Base-by-base conservation (phyloP, 1,140 invertebrate species). In the Bombus cullumanus region DNA sequence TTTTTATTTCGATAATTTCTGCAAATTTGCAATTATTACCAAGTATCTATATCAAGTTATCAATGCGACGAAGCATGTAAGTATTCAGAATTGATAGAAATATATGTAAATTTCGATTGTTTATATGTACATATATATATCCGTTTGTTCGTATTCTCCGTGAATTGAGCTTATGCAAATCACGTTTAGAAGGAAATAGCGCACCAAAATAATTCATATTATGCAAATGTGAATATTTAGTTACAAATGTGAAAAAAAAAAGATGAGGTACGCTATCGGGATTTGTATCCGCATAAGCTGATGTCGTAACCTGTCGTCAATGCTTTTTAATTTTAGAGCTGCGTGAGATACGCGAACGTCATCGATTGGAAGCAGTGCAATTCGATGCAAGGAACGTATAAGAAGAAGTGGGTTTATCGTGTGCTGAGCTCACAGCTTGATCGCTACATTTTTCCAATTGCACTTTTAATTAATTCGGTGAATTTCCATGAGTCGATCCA, bases 311-410 rank as follows among this genome's bases (percentile, higher is more conserved):
- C 18, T 28, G 53, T 62, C 39, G 22, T 22, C 34, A 10, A 18
- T 10, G 37, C 37, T 75, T 53, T 53, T 53, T 83, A 83, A 75
- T 83, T 75, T 74, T 74, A 82, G 69, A 43, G 39, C 9, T 22
- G 9, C 53, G n/a, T 41, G 37, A 31, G n/a, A 41, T 71, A n/a
- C 34, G 41, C 28, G 47, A 72, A 72, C 28, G 39, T 76, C 43
- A 68, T 83, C 39, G 62, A 76, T 68, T 41, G 37, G 18, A 18
- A 74, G 31, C 25, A 22, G 41, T 68, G 31, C 34, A 68, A 77
- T 77, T 68, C 53, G 59, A 68, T 77, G 18, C 28, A 25, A 39
- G 41, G 37, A 34, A 47, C 41, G 66, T 47, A 15, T 22, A 8
- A 25, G n/a, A 12, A 15, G 25, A 41, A 43, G 22, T 22, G 25